Conservation (phyloP, 2,888 invertebrate species). For the Apodemia hepburni region DNA sequence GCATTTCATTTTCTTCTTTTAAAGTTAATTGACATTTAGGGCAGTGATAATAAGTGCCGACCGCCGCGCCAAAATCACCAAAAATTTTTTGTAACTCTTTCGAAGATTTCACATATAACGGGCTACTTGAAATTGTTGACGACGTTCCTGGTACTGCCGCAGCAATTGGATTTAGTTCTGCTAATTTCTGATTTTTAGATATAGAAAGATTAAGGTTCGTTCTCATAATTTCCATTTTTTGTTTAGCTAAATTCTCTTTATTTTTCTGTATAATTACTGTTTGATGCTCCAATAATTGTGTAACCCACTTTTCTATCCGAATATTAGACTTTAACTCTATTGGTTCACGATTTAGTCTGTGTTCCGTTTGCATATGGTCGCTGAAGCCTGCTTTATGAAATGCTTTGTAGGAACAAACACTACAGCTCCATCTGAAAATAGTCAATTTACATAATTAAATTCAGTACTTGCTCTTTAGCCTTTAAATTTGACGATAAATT, state of each 20-base stretch:
- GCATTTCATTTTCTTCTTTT: slow-evolving; percentile 49
- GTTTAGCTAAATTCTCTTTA: slow-evolving; percentile 45
- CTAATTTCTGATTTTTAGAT: slow-evolving; percentile 3
- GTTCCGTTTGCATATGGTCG: slow-evolving; percentile 76
- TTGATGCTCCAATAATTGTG: slow-evolving; percentile 52
- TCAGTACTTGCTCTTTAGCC: no score
- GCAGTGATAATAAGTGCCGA: slow-evolving; percentile 45
- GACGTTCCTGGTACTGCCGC: not conserved
- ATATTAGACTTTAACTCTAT: slow-evolving; percentile 58
- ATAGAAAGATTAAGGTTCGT: slow-evolving; percentile 27
- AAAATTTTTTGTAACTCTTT: slow-evolving; percentile 50
- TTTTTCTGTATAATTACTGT: slow-evolving; percentile 43
- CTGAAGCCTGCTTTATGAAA: slow-evolving; percentile 75
- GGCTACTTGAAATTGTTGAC: not conserved
- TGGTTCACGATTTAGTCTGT: slow-evolving; percentile 53
- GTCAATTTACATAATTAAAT: not conserved
- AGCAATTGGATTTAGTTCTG: slow-evolving; percentile 9
- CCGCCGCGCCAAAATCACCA: slow-evolving; percentile 50
- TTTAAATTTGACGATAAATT: no score
- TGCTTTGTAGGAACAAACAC: slow-evolving; percentile 77
- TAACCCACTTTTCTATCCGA: slow-evolving; percentile 77
- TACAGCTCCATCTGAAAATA: slow-evolving; percentile 79
- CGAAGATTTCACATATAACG: slow-evolving; percentile 3
- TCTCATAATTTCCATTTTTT: slow-evolving; percentile 38
- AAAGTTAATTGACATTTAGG: slow-evolving; percentile 51